Evolutionary conservation across 1,140 invertebrate species (phyloP).

Genomic region (Saccostrea cuccullata): DNA sequence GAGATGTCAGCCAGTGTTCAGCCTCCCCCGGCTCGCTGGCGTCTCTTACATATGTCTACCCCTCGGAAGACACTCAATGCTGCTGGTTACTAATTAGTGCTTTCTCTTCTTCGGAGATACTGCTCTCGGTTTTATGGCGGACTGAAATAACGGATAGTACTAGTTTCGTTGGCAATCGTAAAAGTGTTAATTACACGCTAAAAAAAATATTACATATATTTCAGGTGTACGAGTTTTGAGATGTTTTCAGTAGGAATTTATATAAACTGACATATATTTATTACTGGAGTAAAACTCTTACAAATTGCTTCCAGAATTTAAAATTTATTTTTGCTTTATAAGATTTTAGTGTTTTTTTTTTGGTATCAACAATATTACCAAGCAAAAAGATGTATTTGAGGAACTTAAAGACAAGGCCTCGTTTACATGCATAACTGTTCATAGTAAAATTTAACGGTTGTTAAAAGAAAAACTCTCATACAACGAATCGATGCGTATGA

Average conservation of each 20-base stretch:
- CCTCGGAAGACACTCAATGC: slow-evolving; percentile 19
- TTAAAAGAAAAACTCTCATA: no score
- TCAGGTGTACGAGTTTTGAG: neutral
- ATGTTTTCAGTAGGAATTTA: slow-evolving; percentile 26
- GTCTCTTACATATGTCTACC: slow-evolving; percentile 40
- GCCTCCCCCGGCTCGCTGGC: slow-evolving; percentile 21
- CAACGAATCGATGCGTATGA: no score
- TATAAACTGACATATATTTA: neutral
- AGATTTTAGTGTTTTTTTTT: no score
- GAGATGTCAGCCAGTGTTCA: slow-evolving; percentile 31
- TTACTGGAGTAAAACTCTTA: neutral
- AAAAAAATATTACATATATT: slow-evolving; percentile 3
- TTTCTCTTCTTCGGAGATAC: slow-evolving; percentile 18
- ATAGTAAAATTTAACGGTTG: no score
- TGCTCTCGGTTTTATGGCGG: slow-evolving; percentile 19
- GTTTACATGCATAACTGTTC: no score
- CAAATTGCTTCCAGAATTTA: neutral
- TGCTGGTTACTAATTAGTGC: slow-evolving; percentile 41
- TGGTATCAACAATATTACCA: no score
- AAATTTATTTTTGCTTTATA: neutral
- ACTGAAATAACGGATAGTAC: slow-evolving; percentile 32
- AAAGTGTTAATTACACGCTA: slow-evolving; percentile 37
- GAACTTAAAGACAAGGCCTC: no score
- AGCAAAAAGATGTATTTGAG: no score
- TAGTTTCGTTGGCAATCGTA: slow-evolving; percentile 31